Conservation (phyloP, 2,113 vertebrate species). For the Aptenodytes forsteri region DNA sequence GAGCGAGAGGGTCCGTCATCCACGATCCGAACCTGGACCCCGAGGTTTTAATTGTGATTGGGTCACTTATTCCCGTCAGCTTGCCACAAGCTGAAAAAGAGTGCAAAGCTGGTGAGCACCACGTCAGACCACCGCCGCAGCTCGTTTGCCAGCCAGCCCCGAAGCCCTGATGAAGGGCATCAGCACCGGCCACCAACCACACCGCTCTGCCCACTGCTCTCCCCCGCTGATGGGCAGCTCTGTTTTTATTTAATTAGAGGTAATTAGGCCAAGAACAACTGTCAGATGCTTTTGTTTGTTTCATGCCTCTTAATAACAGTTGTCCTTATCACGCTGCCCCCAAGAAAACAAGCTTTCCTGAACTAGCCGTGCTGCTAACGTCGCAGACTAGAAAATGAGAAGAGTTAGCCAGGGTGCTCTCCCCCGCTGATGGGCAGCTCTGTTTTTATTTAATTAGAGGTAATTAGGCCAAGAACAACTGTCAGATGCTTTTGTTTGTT, state of each 20-base stretch:
- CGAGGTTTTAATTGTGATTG: constrained; percentile 94
- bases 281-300: neutral
- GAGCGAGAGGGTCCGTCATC: constrained; percentile 96
- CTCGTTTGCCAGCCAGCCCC: neutral
- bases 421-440: neutral
- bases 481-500: neutral
- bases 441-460: neutral
- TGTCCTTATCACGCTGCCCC: neutral
- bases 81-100: constrained; percentile 93
- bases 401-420: neutral
- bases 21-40: constrained; percentile 96
- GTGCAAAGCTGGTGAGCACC: neutral
- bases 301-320: neutral
- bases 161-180: rapidly evolving
- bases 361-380: neutral
- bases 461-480: neutral
- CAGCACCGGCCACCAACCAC: rapidly evolving
- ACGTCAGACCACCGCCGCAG: rapidly evolving
- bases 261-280: neutral
- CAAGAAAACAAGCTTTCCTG: neutral
- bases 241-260: neutral
- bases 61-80: constrained; percentile 94
- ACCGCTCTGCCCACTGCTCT: neutral
- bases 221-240: neutral
- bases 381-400: neutral